Conservation (phyloP, 1,140 invertebrate genomes). For the Tetragonula clypearis region DNA sequence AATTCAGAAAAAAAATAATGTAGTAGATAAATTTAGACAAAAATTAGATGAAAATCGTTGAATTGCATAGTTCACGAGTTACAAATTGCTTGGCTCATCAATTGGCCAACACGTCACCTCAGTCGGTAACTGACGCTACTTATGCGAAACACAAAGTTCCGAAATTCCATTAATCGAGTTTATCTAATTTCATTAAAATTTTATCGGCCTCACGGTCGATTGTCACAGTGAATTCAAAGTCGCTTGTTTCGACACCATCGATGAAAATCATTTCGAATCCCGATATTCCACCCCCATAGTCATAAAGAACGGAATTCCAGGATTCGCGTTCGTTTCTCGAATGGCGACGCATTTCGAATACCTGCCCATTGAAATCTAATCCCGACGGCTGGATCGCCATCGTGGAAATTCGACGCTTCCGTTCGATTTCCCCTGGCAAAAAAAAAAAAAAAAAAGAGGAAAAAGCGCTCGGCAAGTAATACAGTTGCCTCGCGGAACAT, state of each 20-base stretch:
- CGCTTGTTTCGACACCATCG: neutral
- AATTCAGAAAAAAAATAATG: too few species aligned
- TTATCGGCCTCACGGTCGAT: neutral
- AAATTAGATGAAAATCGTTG: too few species aligned
- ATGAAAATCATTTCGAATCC: neutral
- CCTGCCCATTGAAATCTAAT: slow-evolving; percentile 33
- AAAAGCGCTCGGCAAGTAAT: neutral
- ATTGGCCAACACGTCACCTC: too few species aligned
- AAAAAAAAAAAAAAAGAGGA: slow-evolving; percentile 2
- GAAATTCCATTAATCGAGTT: neutral
- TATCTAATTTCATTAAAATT: too few species aligned
- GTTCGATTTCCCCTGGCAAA: slow-evolving; percentile 18
- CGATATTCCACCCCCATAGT: neutral
- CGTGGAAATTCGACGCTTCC: slow-evolving; percentile 14
- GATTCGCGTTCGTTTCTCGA: neutral
- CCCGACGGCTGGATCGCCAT: slow-evolving; percentile 4
- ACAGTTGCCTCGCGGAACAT: neutral
- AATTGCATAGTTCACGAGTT: too few species aligned
- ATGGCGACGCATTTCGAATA: neutral
- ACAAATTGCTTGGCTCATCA: too few species aligned
- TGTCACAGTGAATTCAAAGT: neutral
- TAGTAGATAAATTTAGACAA: too few species aligned
- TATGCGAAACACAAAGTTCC: neutral
- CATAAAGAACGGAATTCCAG: neutral
- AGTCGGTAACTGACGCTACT: neutral